Evolutionary conservation across 2,113 vertebrate genomes (phyloP).

Genomic region (Silurus meridionalis): DNA sequence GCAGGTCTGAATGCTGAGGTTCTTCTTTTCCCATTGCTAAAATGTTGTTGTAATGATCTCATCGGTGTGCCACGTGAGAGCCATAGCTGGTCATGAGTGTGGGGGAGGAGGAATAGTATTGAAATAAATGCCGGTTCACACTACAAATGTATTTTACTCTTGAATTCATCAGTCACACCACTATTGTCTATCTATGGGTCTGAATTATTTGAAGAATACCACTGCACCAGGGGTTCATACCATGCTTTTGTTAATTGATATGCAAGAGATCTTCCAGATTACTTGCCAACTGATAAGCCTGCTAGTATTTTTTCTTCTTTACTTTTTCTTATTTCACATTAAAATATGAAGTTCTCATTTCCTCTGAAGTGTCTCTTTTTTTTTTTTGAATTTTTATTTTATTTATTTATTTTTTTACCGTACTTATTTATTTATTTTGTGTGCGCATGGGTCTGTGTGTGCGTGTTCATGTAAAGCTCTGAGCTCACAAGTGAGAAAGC

Average conservation of each 20-base stretch:
- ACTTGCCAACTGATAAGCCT: not conserved
- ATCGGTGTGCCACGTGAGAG: not conserved
- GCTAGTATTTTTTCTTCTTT: not conserved
- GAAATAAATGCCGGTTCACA: constrained; percentile 9
- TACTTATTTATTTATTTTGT: constrained; percentile 13
- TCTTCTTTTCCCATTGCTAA: not conserved
- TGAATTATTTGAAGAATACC: not conserved
- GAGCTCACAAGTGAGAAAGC: constrained; percentile 47
- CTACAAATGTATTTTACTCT: not conserved
- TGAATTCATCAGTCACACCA: not conserved
- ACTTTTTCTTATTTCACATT: not conserved
- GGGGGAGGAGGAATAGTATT: not conserved
- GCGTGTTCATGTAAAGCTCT: constrained; percentile 28
- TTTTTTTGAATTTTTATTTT: too few relatives aligned
- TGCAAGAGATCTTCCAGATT: not conserved
- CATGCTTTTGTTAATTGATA: not conserved
- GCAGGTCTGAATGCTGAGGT: not conserved
- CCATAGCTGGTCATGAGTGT: not conserved
- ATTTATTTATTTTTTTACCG: too few relatives aligned
- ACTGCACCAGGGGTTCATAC: not conserved
- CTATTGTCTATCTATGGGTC: not conserved
- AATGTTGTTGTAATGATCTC: not conserved
- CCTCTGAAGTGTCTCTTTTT: not conserved
- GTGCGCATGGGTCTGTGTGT: not conserved
- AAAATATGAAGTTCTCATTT: not conserved